Base-by-base conservation (phyloP, 2,797 vertebrate genomes). In the Eptatretus atami region DNA sequence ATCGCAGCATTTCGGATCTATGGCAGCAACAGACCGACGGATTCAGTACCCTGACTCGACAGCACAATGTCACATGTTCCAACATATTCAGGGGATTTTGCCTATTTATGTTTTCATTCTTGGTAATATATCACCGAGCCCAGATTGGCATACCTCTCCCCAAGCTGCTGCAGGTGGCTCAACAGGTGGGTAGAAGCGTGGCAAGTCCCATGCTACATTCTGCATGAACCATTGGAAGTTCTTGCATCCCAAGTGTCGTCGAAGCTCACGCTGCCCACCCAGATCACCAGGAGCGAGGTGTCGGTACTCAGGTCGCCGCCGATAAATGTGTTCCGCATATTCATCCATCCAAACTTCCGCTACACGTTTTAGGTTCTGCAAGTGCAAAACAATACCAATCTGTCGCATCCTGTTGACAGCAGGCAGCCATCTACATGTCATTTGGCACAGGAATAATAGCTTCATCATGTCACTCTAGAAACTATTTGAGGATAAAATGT, bases 261-360 rank as follows among this genome's bases (percentile, higher is more conserved):
- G 79, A 19, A 98, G 79, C 64, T 83, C 81, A 70, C 85, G 92
- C 79, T 98, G 92, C 1, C 71, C 69, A 0, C 75, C 67, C 6
- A 90, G 81, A 8, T 96, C 90, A 3, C 90, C 90, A 0, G 86
- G 81, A 0, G 92, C 88, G 19, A 98, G 80, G 72, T 95, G 90
- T 24, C 90, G 80, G 75, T 94, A 96, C 73, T 96, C 88, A 0
- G 92, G 92, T 11, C 88, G 74, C 0, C 90, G 82, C 78, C 90
- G 87, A 78, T 94, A 98, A 52, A 98, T 78, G 66, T 76, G 84
- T 65, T 98, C 90, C 0, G 86, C 86, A 0, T 82, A 96, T 15
- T 93, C 86, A 0, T 96, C 90, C 92, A 98, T 98, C 92, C 92
- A 98, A 52, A 98, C 92, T 70, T 98, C 92, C 0, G 88, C 90